These are phyloP conservation scores for Tenodera sinensis DNA, from an alignment of 2,888 invertebrate genomes.

Conservation along the genomic window DNA sequence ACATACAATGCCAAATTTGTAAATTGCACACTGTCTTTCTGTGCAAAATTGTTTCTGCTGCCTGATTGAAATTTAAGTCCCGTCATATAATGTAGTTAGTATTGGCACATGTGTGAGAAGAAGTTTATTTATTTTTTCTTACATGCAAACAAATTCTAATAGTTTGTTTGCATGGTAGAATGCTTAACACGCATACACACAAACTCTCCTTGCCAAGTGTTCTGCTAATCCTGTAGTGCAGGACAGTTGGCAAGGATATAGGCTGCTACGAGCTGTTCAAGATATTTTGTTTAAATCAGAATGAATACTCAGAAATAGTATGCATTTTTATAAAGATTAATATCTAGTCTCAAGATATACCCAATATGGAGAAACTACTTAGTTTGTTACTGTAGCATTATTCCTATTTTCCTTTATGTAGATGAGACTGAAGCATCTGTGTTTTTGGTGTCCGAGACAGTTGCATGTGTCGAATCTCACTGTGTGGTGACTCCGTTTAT, in stretches of 20 bases:
- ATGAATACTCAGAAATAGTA: conserved; percentile 22
- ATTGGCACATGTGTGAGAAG: not conserved
- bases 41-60: not conserved
- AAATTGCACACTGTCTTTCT: not conserved
- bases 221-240: not conserved
- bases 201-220: not conserved
- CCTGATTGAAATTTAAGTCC: conserved; percentile 1
- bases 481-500: not conserved
- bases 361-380: not conserved
- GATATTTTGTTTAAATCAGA: conserved; percentile 11
- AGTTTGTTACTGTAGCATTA: not conserved
- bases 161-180: not conserved
- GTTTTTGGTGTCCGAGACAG: conserved; percentile 1
- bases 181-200: not conserved
- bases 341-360: conserved; percentile 21
- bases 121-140: not conserved
- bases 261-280: conserved; percentile 11
- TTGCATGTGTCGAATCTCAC: conserved; percentile 1
- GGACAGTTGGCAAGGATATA: not conserved
- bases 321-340: conserved; percentile 20
- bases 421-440: conserved; percentile 10
- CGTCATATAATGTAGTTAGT: not conserved
- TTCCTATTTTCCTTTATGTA: not conserved
- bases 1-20: not conserved
- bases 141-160: not conserved